Conservation (phyloP, 23 tunicate genomes). For the Aplidium turbinatum region DNA sequence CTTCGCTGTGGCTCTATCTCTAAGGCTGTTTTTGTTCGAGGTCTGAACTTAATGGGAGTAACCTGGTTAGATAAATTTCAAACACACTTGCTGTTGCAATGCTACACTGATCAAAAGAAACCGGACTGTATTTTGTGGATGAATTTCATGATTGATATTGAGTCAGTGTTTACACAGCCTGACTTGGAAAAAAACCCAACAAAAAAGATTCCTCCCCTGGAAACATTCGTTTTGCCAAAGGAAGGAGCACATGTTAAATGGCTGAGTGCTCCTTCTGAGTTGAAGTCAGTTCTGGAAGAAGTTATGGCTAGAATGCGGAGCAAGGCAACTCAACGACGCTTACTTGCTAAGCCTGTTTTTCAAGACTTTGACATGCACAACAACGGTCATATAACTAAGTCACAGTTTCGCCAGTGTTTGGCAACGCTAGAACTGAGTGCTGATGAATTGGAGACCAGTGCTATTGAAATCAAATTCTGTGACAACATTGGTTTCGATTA, state of each 20-base stretch:
- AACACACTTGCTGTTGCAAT: slow-evolving; percentile 41
- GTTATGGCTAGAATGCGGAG: slow-evolving; percentile 79
- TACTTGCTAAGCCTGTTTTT: slow-evolving; percentile 87
- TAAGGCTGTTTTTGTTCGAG: slow-evolving; percentile 58
- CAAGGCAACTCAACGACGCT: slow-evolving; percentile 50
- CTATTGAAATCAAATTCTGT: slow-evolving; percentile 64
- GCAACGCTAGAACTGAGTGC: slow-evolving; percentile 67
- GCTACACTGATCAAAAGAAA: slow-evolving; percentile 61
- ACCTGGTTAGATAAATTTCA: slow-evolving; percentile 61
- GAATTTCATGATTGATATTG: slow-evolving; percentile 65
- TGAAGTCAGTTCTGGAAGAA: slow-evolving; percentile 39
- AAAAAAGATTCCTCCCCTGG: slow-evolving; percentile 49
- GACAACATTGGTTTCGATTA: slow-evolving; percentile 87
- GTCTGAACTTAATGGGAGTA: slow-evolving; percentile 80
- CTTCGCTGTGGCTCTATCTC: slow-evolving; percentile 80
- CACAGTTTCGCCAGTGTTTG: slow-evolving; percentile 78
- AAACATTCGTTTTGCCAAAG: slow-evolving; percentile 67
- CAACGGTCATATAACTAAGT: slow-evolving; percentile 86
- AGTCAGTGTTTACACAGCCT: slow-evolving; percentile 66
- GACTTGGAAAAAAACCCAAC: slow-evolving; percentile 83
- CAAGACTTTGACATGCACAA: slow-evolving; percentile 93
- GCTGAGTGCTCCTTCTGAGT: slow-evolving; percentile 23
- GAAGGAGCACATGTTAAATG: slow-evolving; percentile 56
- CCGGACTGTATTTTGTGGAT: slow-evolving; percentile 59
- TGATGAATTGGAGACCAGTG: slow-evolving; percentile 72